These are phyloP conservation scores for Mythimna pallens DNA, from an alignment of 2,888 invertebrate species.

Conservation along the genomic window DNA sequence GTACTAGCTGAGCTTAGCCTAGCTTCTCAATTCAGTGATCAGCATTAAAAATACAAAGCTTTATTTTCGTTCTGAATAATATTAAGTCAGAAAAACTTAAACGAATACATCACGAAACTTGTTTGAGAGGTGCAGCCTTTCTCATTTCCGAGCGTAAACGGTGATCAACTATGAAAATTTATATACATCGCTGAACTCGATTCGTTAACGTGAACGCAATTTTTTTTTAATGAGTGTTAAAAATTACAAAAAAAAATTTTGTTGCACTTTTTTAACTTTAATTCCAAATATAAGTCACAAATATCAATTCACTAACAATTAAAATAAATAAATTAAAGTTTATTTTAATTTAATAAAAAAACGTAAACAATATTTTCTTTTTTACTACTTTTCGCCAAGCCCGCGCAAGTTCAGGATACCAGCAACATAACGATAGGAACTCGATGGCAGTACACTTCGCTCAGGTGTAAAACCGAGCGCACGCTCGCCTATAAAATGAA, in stretches of 20 bases:
- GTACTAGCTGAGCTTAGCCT: neutral
- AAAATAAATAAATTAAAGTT: too few species aligned
- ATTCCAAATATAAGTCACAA: neutral
- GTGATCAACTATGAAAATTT: neutral
- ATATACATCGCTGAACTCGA: neutral
- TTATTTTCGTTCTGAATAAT: constrained; percentile 2
- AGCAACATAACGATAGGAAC: constrained; percentile 25
- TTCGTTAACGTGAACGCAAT: too few species aligned
- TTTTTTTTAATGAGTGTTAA: too few species aligned
- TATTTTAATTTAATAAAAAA: too few species aligned
- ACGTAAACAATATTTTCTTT: too few species aligned
- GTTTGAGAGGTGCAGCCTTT: constrained; percentile 1
- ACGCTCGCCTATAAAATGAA: constrained; percentile 1
- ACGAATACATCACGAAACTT: neutral
- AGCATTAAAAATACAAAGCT: neutral
- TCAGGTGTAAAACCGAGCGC: neutral
- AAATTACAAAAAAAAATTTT: too few species aligned
- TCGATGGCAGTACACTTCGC: constrained; percentile 26
- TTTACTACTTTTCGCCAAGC: neutral
- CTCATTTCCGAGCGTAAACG: neutral
- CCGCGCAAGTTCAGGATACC: neutral
- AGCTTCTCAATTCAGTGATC: neutral
- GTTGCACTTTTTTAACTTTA: neutral
- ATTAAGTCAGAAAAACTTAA: neutral
- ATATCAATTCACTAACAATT: neutral